Evolutionary conservation across 2,888 invertebrate species (phyloP), one percentile per base, ranked within the genome.

Genomic region (Germaria angustata): DNA sequence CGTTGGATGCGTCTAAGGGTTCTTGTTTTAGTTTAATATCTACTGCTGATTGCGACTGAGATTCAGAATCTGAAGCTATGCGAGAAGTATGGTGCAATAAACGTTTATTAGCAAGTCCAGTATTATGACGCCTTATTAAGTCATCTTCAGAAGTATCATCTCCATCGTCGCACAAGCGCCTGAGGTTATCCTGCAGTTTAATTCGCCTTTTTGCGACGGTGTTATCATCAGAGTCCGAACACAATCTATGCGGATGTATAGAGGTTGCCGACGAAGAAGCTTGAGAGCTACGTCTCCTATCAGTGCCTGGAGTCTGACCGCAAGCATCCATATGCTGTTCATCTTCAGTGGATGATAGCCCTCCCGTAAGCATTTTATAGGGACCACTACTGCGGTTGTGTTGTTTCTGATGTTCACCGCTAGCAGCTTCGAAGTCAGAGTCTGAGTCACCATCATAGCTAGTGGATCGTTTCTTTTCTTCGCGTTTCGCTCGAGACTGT

Each of bases 371-470:
- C 69, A 81, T 79, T 57, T 88, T 86, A 72, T 87, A 88, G 15
- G 88, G 87, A 55, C 87, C 87, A 11, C 88, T 87, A 72, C 86
- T 86, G 3, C 87, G 82, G 65, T 73, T 80, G 7, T 85, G 81
- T 66, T 85, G 82, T 75, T 85, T 72, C 22, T 84, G 75, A 76
- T 82, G 44, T 80, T 90, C 84, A 57, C 15, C 73, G 61, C 44
- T 63, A 90, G 39, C 87, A 76, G 89, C 89, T 71, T 92, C 92
- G 65, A 92, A 92, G 55, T 94, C 94, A 0, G 94, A 94, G 88
- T 95, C 97, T 51, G 96, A 95, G 87, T 97, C 96, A 86, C 96
- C 97, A 88, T 97, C 97, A 94, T 96, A 96, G 79, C 96, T 97
- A 0, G 95, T 95, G 5, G 96, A 96, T 78, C 97, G 93, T 90